Evolutionary conservation across 2,797 vertebrate genomes (phyloP).

Genomic region (Anguilla anguilla): DNA sequence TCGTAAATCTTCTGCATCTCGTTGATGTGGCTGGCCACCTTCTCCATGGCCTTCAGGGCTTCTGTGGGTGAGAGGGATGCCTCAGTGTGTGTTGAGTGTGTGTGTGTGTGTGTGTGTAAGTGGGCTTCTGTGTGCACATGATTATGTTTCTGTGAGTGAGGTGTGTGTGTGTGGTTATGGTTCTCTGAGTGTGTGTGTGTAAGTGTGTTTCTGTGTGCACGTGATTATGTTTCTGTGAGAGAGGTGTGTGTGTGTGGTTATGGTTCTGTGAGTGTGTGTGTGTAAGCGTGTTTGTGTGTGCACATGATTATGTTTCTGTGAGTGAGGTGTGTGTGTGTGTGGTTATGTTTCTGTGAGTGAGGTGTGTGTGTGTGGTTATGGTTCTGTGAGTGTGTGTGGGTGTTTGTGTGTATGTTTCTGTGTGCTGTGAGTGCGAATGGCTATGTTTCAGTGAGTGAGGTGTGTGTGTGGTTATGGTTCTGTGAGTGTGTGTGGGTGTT

Average conservation of each 20-base stretch:
- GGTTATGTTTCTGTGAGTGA: too few species aligned
- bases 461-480: too few species aligned
- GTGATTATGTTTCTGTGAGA: background rate
- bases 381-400: background rate
- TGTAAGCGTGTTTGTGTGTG: too few species aligned
- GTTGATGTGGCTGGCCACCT: slow-evolving; percentile 94
- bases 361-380: background rate
- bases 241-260: too few species aligned
- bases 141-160: background rate
- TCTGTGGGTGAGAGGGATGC: slow-evolving; percentile 66
- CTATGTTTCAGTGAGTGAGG: too few species aligned
- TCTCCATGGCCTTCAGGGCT: slow-evolving; percentile 92
- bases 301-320: too few species aligned
- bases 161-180: background rate
- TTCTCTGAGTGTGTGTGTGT: background rate
- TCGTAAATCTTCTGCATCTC: slow-evolving; percentile 99
- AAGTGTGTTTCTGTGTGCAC: background rate
- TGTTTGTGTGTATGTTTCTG: background rate
- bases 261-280: too few species aligned
- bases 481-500: too few species aligned
- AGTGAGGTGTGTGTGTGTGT: too few species aligned
- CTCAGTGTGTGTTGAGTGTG: background rate
- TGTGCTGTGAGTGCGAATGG: background rate
- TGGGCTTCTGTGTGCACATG: background rate
- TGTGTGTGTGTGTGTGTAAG: background rate